Base-by-base conservation (phyloP, 2,888 invertebrate genomes). In the Pherbina coryleti region DNA sequence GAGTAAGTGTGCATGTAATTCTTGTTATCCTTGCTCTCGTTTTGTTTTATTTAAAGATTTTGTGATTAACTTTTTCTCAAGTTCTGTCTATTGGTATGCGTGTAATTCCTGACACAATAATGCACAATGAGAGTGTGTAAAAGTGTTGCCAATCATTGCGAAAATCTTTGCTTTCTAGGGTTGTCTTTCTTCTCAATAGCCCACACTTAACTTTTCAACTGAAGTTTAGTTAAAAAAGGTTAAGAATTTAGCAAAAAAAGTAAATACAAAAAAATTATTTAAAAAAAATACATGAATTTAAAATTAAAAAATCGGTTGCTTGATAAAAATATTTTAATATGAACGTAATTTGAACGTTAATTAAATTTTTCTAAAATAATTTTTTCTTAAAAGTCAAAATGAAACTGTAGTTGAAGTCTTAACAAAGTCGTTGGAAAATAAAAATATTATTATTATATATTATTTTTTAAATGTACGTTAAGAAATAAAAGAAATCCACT, bases 1-100 rank as follows among this genome's bases (percentile, higher is more conserved):
- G 25, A 17, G 51, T 34, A 19, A 11, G 31, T 67, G 37, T 66
- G 5, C 64, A 66, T 66, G 66, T 77, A 53, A 60, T 60, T 9
- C 57, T 53, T 66, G 67, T 73, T 79, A 78, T 79, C 78, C 77
- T 64, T 81, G 79, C 79, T 73, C 79, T 77, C 79, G 64, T 79
- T 79, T 76, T 55, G 55, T 53, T 44, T 67, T 67, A 5, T 67
- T 75, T 75, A 74, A 81, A 82, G 79, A 80, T 80, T 66, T 78
- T 80, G 80, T 57, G 70, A 75, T 75, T 73, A 77, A 77, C 72
- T 75, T 70, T 75, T 60, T 37, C 70, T 78, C 44, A 53, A 62
- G 28, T 31, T 66, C 17, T 14, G 8, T 51, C 22, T 17, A n/a
- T 64, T 8, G 64, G 66, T 66, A 19, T 69, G 49, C 51, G 69